A percentile compares a stretch with the other conserved stretches of the same genome.
These are phyloP conservation scores for Mesocricetus auratus DNA, from an alignment of 2,113 vertebrate species.

Conservation along the genomic window DNA sequence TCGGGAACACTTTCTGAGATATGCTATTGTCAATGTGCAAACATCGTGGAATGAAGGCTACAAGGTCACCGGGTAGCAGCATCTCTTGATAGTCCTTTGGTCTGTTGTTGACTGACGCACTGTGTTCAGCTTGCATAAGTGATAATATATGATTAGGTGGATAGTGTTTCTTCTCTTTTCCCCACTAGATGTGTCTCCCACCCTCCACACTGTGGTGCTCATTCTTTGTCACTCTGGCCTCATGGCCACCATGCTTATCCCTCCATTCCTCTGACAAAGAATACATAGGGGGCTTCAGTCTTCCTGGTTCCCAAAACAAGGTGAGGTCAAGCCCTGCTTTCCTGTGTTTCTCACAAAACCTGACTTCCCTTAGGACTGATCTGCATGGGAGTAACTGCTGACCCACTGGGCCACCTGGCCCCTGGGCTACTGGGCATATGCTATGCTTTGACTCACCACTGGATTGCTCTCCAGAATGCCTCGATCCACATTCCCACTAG, in stretches of 20 bases:
- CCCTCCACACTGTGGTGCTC: not conserved
- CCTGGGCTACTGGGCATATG: not conserved
- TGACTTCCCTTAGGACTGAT: not conserved
- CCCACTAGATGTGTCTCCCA: not conserved
- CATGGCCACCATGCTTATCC: not conserved
- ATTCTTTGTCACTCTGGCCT: not conserved
- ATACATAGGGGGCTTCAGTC: not conserved
- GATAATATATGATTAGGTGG: not conserved
- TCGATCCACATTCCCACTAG: not conserved
- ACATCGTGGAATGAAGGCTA: not conserved
- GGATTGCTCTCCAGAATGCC: not conserved
- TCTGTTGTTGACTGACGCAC: not conserved
- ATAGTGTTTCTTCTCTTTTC: not conserved
- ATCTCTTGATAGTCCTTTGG: not conserved
- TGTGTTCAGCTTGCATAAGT: conserved; percentile 11
- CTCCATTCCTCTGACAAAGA: not conserved
- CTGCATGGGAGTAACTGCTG: not conserved
- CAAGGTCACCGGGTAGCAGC: not conserved
- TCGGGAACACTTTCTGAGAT: not conserved
- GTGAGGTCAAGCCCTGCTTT: not conserved
- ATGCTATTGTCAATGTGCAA: not conserved
- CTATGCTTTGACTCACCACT: not conserved
- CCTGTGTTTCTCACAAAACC: not conserved
- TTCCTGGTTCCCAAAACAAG: not conserved
- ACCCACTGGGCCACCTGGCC: not conserved